Evolutionary conservation across 2,113 vertebrate species (phyloP).

Genomic region (Sialia sialis): DNA sequence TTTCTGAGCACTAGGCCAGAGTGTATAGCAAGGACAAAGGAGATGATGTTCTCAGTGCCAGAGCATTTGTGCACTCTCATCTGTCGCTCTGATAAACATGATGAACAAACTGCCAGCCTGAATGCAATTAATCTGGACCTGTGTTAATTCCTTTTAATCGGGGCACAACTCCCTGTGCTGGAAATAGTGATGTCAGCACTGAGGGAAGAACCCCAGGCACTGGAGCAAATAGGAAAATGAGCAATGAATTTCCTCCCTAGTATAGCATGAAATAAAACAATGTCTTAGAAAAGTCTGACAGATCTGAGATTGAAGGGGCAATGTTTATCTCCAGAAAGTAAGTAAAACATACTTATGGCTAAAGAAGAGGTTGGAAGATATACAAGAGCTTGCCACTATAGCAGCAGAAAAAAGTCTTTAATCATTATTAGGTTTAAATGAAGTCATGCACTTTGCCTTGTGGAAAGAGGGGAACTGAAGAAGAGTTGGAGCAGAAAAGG

Average conservation of each 20-base stretch:
- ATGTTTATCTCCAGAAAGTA: neutral
- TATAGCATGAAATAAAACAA: neutral
- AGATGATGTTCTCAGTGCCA: neutral
- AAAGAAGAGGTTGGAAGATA: neutral
- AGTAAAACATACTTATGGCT: neutral
- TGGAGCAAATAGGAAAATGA: neutral
- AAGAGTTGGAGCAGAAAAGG: neutral
- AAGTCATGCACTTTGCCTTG: neutral
- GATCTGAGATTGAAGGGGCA: neutral
- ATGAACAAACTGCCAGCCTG: neutral
- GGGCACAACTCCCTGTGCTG: neutral
- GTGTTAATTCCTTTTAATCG: neutral
- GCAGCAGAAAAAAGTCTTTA: neutral
- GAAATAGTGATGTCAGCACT: neutral
- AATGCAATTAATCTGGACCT: neutral
- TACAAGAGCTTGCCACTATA: neutral
- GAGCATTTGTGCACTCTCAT: neutral
- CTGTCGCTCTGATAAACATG: neutral
- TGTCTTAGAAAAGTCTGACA: neutral
- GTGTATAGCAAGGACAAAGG: neutral
- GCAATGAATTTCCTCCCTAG: accelerated
- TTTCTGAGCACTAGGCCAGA: neutral
- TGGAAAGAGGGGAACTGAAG: neutral
- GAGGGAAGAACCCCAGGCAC: neutral
- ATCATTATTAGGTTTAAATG: neutral